Evolutionary conservation across 2,888 invertebrate genomes (phyloP).

Genomic region (Eupithecia inturbata): DNA sequence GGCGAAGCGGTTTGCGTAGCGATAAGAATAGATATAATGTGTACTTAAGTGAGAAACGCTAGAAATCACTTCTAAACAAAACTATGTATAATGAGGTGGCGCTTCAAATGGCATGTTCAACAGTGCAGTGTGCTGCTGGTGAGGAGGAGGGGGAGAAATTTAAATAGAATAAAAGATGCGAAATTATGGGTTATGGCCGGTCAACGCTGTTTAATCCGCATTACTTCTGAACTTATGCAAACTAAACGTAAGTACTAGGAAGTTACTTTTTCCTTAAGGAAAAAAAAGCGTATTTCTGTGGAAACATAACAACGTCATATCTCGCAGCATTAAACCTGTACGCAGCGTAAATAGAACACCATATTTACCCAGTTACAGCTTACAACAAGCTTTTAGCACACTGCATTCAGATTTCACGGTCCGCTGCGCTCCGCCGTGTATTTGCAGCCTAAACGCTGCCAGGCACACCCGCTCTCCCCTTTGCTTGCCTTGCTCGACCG

Average conservation of each 20-base stretch:
- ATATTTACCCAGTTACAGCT: conserved; percentile 1
- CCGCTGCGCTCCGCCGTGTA: conserved; percentile 20
- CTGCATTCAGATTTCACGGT: conserved; percentile 7
- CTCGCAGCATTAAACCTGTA: neutral
- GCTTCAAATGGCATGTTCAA: neutral
- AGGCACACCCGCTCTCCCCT: conserved; percentile 53
- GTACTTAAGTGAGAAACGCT: neutral
- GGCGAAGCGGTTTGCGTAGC: conserved; percentile 12
- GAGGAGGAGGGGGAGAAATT: neutral
- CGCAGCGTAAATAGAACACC: neutral
- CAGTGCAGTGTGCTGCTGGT: neutral
- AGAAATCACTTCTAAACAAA: no score
- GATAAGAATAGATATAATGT: neutral
- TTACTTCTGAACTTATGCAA: neutral
- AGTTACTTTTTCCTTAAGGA: no score
- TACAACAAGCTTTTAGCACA: neutral
- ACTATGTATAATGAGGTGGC: neutral
- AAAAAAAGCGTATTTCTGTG: neutral
- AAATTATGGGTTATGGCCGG: neutral
- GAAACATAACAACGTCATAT: neutral
- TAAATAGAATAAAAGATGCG: neutral
- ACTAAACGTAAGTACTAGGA: neutral
- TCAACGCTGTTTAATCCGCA: neutral
- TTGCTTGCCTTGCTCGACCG: conserved; percentile 71
- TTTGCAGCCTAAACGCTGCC: conserved; percentile 58